phyloP scores from a whole-genome alignment of 2,888 invertebrate species.

The Ernsta delagoae region DNA sequence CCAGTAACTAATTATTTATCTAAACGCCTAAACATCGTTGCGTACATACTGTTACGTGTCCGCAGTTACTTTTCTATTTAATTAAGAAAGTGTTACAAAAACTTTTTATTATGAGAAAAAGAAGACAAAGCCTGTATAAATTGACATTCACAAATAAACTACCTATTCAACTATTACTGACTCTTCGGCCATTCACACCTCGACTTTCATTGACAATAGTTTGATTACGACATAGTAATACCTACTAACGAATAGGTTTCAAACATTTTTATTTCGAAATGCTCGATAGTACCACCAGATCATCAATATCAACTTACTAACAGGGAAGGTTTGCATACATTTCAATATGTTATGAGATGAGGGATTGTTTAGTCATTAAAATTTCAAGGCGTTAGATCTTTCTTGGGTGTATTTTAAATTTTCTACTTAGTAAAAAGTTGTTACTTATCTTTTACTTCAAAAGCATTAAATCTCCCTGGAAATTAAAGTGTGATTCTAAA shows the following conservation, averaged over 20 bases:
- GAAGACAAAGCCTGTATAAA: constrained; percentile 30
- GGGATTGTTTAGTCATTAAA: too few species aligned
- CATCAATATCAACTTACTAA: constrained; percentile 10
- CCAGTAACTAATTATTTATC: too few species aligned
- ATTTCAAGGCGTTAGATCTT: too few species aligned
- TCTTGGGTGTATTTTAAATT: too few species aligned
- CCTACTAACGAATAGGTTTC: constrained; percentile 23
- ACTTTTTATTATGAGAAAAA: constrained; percentile 31
- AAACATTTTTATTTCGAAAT: constrained; percentile 24
- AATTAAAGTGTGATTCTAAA: too few species aligned
- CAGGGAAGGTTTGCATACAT: background rate
- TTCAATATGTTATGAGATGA: constrained; percentile 1
- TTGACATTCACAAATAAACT: constrained; percentile 36
- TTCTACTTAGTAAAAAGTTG: too few species aligned
- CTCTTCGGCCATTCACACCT: constrained; percentile 33
- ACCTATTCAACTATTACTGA: constrained; percentile 31
- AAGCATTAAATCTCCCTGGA: too few species aligned
- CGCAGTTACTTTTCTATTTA: too few species aligned
- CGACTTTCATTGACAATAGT: constrained; percentile 33
- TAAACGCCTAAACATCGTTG: too few species aligned
- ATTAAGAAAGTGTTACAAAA: constrained; percentile 19
- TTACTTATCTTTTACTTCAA: too few species aligned
- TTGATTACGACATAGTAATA: constrained; percentile 29
- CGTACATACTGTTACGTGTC: too few species aligned
- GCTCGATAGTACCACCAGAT: constrained; percentile 2